Percentiles rank a stretch among this genome's conserved stretches.
Conservation (phyloP, 2,113 vertebrate species). For the Petaurus breviceps region DNA sequence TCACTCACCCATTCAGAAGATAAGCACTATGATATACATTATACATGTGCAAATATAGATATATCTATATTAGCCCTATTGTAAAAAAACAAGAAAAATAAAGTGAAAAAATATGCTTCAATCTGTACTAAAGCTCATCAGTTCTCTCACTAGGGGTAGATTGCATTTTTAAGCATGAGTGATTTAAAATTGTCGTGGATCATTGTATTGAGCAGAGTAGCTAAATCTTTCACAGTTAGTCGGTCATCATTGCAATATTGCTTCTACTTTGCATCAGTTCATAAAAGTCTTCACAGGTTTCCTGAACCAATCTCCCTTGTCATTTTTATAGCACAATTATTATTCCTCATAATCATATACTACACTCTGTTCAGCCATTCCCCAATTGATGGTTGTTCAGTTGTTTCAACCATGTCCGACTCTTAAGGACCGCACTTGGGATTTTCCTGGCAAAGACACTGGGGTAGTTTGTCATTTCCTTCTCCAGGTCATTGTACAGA, state of each 20-base stretch:
- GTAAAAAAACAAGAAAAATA: not conserved
- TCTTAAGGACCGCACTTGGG: not conserved
- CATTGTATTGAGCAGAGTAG: not conserved
- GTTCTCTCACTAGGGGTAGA: not conserved
- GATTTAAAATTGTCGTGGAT: not conserved
- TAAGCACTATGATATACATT: not conserved
- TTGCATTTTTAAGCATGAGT: not conserved
- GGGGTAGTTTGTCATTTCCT: not conserved
- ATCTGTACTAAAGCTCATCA: not conserved
- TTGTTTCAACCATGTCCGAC: not conserved
- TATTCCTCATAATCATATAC: not conserved
- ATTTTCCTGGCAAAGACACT: not conserved
- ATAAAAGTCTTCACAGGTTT: not conserved
- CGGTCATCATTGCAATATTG: not conserved
- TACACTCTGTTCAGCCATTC: not conserved
- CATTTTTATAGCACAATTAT: not conserved
- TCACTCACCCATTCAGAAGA: not conserved
- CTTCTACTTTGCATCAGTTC: not conserved
- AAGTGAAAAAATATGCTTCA: not conserved
- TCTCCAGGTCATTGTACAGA: not conserved
- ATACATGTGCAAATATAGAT: not conserved
- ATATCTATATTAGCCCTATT: not conserved
- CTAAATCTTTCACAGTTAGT: not conserved
- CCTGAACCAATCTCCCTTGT: not conserved
- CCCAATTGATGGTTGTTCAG: not conserved